Evolutionary conservation across 2,797 vertebrate species (phyloP), one percentile per base, ranked within the genome.

Genomic region (Selene dorsalis): DNA sequence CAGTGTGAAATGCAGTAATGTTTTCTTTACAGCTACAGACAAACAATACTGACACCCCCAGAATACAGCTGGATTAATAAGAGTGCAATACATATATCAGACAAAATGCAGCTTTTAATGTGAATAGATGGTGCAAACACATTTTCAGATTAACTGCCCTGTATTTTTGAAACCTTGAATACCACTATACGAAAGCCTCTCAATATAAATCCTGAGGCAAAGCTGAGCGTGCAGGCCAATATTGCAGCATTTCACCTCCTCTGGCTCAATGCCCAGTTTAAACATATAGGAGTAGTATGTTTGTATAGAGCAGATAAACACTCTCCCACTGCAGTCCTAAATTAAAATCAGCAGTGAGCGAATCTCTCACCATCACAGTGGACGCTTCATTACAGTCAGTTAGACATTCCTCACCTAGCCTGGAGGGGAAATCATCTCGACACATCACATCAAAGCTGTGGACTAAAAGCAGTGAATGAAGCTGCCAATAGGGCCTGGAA

Each of bases 371-470:
- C 30, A 17, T 61, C 20, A 73, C 73, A 84, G 32, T 83, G 59
- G 68, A 77, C 66, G 67, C 69, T 85, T 84, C 53, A 83, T 84
- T 77, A 67, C 48, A 84, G 45, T 83, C 76, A 59, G 73, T 76
- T 56, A 82, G 80, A 82, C 52, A 38, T 84, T 71, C 64, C 64
- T 90, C 83, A 89, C 79, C 77, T 65, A 73, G 80, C 79, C 84
- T 85, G 41, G 77, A 87, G 83, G 73, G 47, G 48, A 83, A 86
- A 76, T 85, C 75, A 78, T 85, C 79, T 84, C 30, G 16, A 68
- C 79, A 76, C 87, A 87, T 87, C 75, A 84, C 79, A 80, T 87
- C 81, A 86, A 72, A 79, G 75, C 84, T 73, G 71, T 12, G 32
- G 56, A 82, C 78, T 78, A 65, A 86, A 71, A 74, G 61, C 52